Conservation (phyloP, 2,797 vertebrate genomes). For the Macroramphosus scolopax region DNA sequence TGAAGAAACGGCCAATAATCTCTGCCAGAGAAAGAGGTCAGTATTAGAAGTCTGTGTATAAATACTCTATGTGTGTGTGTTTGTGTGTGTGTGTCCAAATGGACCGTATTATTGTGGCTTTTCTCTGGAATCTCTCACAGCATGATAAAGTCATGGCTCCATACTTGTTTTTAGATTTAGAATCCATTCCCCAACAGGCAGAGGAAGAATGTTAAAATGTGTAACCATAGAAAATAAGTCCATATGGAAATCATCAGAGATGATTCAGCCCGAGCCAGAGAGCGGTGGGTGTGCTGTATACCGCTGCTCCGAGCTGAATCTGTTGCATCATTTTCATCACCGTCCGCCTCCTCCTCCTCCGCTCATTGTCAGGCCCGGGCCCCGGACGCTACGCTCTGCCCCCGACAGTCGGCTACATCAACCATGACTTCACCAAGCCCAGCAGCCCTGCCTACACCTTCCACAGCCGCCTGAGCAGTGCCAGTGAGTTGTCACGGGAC, state of each 20-base stretch:
- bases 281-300: conserved; percentile 34
- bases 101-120: conserved; percentile 41
- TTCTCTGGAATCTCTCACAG: conserved; percentile 36
- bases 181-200: conserved; percentile 54
- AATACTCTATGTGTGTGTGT: conserved; percentile 22
- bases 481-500: conserved; percentile 72
- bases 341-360: conserved; percentile 16
- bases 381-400: conserved; percentile 84
- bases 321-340: conserved; percentile 55
- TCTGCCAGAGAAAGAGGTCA: conserved; percentile 78
- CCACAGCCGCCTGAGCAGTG: conserved; percentile 75
- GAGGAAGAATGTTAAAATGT: conserved; percentile 55
- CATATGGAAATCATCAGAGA: conserved; percentile 66
- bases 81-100: conserved; percentile 37
- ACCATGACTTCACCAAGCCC: conserved; percentile 86
- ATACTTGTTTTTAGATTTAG: conserved; percentile 53
- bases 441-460: conserved; percentile 85
- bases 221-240: conserved; percentile 64
- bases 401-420: conserved; percentile 83
- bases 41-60: conserved; percentile 39
- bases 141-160: too few species aligned
- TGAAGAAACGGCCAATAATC: conserved; percentile 75
- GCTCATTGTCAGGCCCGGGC: conserved; percentile 76
- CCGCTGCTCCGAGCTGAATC: conserved; percentile 19
- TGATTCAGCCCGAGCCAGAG: conserved; percentile 32